Conservation (phyloP, 2,888 invertebrate genomes). For the Argynnis bischoffii region DNA sequence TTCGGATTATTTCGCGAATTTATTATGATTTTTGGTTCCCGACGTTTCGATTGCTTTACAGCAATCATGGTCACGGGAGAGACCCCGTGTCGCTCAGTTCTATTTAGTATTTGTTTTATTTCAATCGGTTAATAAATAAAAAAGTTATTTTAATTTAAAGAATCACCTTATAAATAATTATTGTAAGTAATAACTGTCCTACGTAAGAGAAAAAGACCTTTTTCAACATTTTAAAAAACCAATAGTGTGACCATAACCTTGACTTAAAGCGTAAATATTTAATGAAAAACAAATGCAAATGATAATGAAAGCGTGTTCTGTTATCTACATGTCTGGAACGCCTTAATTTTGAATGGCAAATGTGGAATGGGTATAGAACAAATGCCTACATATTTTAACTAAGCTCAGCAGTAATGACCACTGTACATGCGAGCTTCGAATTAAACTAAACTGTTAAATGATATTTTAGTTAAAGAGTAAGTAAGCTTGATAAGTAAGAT, state of each 20-base stretch:
- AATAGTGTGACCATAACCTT: conserved; percentile 2
- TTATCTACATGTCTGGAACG: conserved; percentile 19
- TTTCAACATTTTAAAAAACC: neutral
- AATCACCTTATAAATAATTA: too few relatives aligned
- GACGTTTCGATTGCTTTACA: too few relatives aligned
- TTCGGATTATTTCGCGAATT: too few relatives aligned
- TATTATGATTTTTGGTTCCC: too few relatives aligned
- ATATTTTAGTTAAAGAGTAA: conserved; percentile 1
- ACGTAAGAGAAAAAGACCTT: neutral
- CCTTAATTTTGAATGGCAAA: conserved; percentile 26
- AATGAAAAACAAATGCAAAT: conserved; percentile 9
- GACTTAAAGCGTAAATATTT: conserved; percentile 2
- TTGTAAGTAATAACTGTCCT: too few relatives aligned
- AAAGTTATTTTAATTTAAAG: too few relatives aligned
- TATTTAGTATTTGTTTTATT: too few relatives aligned
- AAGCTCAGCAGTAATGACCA: conserved; percentile 24
- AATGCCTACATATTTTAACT: conserved; percentile 28
- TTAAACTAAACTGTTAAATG: conserved; percentile 24
- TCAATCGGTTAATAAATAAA: too few relatives aligned
- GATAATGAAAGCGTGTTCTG: conserved; percentile 2
- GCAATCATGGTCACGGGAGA: too few relatives aligned
- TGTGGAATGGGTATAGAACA: conserved; percentile 17
- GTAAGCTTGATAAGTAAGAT: neutral
- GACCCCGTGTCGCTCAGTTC: too few relatives aligned
- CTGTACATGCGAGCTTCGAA: conserved; percentile 25